Conservation (phyloP, 1,140 invertebrate genomes). For the Lasioglossum baleicum region DNA sequence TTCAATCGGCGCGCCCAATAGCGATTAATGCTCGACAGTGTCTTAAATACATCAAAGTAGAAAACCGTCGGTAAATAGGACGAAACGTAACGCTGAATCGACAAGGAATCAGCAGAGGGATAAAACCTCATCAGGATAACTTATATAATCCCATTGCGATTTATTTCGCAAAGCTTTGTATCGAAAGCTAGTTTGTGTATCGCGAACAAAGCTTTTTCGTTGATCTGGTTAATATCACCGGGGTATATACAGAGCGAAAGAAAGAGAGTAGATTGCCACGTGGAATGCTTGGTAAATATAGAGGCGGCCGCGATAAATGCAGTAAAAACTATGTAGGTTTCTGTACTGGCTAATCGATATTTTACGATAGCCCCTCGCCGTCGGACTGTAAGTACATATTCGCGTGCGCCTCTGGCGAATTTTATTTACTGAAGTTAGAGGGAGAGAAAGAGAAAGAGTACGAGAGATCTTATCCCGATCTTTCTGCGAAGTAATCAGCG, state of each 20-base stretch:
- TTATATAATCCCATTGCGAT: too few relatives aligned
- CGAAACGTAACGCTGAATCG: too few relatives aligned
- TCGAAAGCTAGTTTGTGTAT: slow-evolving; percentile 1
- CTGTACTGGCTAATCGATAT: slow-evolving; percentile 29
- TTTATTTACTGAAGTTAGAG: too few relatives aligned
- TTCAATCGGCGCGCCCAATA: too few relatives aligned
- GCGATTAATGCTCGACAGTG: too few relatives aligned
- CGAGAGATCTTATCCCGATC: too few relatives aligned
- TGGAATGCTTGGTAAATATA: slow-evolving; percentile 10
- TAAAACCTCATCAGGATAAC: not conserved
- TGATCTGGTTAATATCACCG: slow-evolving; percentile 23
- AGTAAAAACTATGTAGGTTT: slow-evolving; percentile 28
- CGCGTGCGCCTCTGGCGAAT: not conserved
- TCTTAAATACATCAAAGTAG: too few relatives aligned
- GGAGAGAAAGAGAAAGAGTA: too few relatives aligned
- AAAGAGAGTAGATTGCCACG: not conserved
- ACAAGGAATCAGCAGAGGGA: not conserved
- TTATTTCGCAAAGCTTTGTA: too few relatives aligned
- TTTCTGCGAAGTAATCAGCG: too few relatives aligned
- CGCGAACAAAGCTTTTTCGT: slow-evolving; percentile 16
- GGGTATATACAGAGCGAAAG: too few relatives aligned
- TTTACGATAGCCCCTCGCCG: slow-evolving; percentile 13
- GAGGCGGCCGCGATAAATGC: slow-evolving; percentile 2
- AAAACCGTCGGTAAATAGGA: too few relatives aligned
- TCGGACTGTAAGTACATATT: not conserved